A percentile compares a stretch with the other conserved stretches of the same genome.
phyloP scores from a whole-genome alignment of 2,797 vertebrate species.

The Catostomus latipinnis region DNA sequence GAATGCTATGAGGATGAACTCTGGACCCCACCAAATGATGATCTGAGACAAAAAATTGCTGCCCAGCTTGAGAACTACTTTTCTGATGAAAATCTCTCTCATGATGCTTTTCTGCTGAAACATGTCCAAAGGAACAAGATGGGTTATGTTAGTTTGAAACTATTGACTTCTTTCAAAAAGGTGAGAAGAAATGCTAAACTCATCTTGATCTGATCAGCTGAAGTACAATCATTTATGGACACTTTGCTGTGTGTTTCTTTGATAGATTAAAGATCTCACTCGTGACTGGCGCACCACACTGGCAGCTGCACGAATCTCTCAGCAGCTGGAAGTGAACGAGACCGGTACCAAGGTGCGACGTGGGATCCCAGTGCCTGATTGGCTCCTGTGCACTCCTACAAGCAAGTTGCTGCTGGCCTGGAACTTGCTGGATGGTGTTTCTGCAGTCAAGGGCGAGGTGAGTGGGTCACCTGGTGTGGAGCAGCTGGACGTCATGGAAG shows the following conservation, averaged over 20 bases:
- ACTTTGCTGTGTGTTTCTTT: neutral
- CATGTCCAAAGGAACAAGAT: constrained; percentile 68
- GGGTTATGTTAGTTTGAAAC: constrained; percentile 81
- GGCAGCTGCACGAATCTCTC: constrained; percentile 74
- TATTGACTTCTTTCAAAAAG: constrained; percentile 83
- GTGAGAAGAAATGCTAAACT: constrained; percentile 75
- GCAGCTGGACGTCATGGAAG: constrained; percentile 68
- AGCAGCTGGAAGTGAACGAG: constrained; percentile 80
- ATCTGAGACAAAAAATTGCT: constrained; percentile 71
- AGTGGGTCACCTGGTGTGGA: neutral
- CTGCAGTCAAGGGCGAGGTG: constrained; percentile 9
- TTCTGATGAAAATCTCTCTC: constrained; percentile 76
- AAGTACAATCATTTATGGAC: neutral
- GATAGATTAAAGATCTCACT: constrained; percentile 82
- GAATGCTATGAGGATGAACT: constrained; percentile 57
- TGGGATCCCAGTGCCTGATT: constrained; percentile 71
- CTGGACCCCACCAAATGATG: constrained; percentile 55
- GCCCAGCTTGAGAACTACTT: constrained; percentile 78
- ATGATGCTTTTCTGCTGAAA: constrained; percentile 76
- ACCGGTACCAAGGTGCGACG: constrained; percentile 83
- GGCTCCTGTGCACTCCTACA: constrained; percentile 77
- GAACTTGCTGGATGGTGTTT: neutral
- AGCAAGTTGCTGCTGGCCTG: constrained; percentile 80
- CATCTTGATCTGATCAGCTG: neutral
- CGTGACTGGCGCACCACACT: constrained; percentile 80